Evolutionary conservation across 2,888 invertebrate genomes (phyloP).

Genomic region (Dryomyza anilis): DNA sequence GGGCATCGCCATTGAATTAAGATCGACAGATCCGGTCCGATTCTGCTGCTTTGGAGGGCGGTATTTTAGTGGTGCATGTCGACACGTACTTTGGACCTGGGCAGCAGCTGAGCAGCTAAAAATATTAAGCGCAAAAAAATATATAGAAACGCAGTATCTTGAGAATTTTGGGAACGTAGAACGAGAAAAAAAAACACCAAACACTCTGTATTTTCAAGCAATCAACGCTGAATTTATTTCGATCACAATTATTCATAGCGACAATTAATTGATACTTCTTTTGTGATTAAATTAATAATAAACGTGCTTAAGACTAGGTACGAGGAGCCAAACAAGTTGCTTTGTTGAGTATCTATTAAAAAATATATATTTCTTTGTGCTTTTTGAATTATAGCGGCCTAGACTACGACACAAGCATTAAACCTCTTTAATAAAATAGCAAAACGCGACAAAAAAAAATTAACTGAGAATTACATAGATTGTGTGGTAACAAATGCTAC

Average conservation of each 20-base stretch:
- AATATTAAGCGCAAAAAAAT: background rate
- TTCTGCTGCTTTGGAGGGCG: background rate
- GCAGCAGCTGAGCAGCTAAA: background rate
- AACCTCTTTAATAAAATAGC: background rate
- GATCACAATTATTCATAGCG: slow-evolving; percentile 14
- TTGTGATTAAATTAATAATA: background rate
- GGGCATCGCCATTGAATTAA: slow-evolving; percentile 23
- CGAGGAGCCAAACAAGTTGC: slow-evolving; percentile 8
- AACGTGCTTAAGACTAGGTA: slow-evolving; percentile 14
- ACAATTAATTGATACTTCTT: slow-evolving; percentile 4
- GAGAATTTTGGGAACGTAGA: no score
- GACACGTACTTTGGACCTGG: background rate
- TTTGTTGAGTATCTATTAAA: background rate
- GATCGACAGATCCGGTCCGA: slow-evolving; percentile 34
- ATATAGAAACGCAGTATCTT: background rate
- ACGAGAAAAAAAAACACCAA: background rate
- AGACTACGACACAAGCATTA: background rate
- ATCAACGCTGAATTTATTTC: slow-evolving; percentile 25
- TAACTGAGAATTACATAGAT: no score
- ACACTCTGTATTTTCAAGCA: slow-evolving; percentile 12
- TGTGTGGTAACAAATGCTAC: background rate
- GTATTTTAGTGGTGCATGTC: background rate
- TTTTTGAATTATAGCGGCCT: background rate
- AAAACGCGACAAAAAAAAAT: background rate
- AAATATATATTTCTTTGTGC: background rate